These are phyloP conservation scores for Falco peregrinus DNA, from an alignment of 2,797 vertebrate genomes.

Conservation along the genomic window DNA sequence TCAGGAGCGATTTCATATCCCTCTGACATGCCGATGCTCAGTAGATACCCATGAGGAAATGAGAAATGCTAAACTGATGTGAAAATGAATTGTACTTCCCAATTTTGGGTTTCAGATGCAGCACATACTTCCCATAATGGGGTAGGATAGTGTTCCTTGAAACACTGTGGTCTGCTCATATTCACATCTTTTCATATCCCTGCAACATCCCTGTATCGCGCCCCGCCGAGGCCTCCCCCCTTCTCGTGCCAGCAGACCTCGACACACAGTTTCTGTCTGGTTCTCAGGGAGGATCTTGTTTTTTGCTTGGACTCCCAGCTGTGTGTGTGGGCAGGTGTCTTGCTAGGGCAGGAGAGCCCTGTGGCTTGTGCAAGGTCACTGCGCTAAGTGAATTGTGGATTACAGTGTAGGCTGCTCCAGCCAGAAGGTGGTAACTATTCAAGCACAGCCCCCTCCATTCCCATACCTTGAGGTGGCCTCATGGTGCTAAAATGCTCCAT, in stretches of 20 bases:
- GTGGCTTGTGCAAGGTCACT: slow-evolving; percentile 35
- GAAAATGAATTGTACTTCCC: not conserved
- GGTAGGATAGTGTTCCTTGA: not conserved
- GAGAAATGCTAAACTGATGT: slow-evolving; percentile 11
- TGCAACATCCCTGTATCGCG: not conserved
- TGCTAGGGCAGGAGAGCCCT: slow-evolving; percentile 7
- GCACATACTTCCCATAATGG: not conserved
- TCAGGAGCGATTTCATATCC: slow-evolving; percentile 50
- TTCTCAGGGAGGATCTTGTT: slow-evolving; percentile 17
- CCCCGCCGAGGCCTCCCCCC: accelerated
- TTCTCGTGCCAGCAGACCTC: not conserved
- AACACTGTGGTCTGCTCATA: not conserved
- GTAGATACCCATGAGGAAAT: slow-evolving; percentile 7
- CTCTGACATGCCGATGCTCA: not conserved
- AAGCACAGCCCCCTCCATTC: not conserved
- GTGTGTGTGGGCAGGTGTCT: slow-evolving; percentile 22
- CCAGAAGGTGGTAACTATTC: slow-evolving; percentile 9
- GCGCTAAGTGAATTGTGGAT: slow-evolving; percentile 42
- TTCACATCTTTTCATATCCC: not conserved
- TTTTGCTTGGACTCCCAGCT: not conserved
- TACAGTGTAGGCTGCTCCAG: slow-evolving; percentile 13
- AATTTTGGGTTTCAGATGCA: not conserved
- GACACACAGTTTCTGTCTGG: not conserved
- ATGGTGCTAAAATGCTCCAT: not conserved
- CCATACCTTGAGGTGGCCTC: not conserved